These are phyloP conservation scores for Conomelus anceps DNA, from an alignment of 2,888 invertebrate species.

Conservation along the genomic window DNA sequence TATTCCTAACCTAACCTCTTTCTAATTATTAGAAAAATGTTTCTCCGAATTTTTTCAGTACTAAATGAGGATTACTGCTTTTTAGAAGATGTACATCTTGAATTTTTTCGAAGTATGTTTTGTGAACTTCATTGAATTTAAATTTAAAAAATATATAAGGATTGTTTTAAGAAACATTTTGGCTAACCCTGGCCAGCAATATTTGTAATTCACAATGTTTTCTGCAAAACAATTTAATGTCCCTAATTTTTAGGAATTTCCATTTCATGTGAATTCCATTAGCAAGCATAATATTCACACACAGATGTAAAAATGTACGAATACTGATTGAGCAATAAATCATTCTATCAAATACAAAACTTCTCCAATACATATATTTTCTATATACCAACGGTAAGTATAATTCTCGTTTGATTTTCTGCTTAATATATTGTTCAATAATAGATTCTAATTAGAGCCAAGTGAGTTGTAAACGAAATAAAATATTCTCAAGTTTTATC, in stretches of 20 bases:
- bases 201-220: background rate
- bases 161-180: too few species aligned
- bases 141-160: too few species aligned
- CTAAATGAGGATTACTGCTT: too few species aligned
- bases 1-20: too few species aligned
- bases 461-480: background rate
- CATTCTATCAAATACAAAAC: background rate
- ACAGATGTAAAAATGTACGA: background rate
- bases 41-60: too few species aligned
- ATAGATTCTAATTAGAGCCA: background rate
- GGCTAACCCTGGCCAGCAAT: too few species aligned
- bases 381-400: background rate
- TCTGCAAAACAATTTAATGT: background rate
- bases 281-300: background rate
- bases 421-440: background rate
- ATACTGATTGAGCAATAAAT: background rate
- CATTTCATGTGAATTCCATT: background rate
- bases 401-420: background rate
- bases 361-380: background rate
- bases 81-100: too few species aligned
- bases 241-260: background rate
- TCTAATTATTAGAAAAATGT: too few species aligned
- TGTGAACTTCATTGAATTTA: too few species aligned
- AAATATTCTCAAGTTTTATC: background rate
- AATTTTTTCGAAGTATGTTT: too few species aligned